phyloP scores from a whole-genome alignment of 2,113 vertebrate species.

The Lepus americanus region DNA sequence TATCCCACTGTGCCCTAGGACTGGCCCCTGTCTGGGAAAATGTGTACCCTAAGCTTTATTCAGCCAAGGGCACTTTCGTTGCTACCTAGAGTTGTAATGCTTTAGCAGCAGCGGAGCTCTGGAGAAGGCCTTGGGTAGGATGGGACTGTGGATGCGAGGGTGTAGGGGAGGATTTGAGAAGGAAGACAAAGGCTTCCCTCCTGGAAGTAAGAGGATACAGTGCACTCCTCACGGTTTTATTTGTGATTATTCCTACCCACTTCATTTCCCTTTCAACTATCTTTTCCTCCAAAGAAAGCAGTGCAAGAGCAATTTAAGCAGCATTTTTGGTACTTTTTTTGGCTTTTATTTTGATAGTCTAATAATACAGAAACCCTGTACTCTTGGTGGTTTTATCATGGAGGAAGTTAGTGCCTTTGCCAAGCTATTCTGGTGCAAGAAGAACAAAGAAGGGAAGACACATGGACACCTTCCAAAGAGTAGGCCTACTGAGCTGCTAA shows the following conservation, averaged over 20 bases:
- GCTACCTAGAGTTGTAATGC: slow-evolving; percentile 30
- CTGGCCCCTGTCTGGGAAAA: neutral
- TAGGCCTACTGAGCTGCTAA: neutral
- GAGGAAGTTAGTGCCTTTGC: neutral
- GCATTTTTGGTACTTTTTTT: neutral
- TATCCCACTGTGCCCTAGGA: too few relatives aligned
- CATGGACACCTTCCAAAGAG: neutral
- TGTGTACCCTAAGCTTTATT: neutral
- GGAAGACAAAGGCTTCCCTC: neutral
- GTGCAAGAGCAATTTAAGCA: neutral
- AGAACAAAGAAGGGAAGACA: slow-evolving; percentile 41
- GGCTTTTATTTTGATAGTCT: slow-evolving; percentile 57
- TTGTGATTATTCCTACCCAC: neutral
- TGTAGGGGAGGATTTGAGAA: neutral
- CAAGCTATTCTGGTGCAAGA: slow-evolving; percentile 37
- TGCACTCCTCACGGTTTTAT: neutral
- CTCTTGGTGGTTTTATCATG: neutral
- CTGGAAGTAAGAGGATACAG: neutral
- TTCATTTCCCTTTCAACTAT: slow-evolving; percentile 38
- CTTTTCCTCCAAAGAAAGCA: neutral
- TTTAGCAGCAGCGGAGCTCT: slow-evolving; percentile 27
- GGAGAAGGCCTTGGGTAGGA: neutral
- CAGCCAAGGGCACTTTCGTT: slow-evolving; percentile 14
- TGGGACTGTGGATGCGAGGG: neutral
- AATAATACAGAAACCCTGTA: slow-evolving; percentile 29